phyloP scores from a whole-genome alignment of 2,888 invertebrate genomes.

The Drosophila yooni region DNA sequence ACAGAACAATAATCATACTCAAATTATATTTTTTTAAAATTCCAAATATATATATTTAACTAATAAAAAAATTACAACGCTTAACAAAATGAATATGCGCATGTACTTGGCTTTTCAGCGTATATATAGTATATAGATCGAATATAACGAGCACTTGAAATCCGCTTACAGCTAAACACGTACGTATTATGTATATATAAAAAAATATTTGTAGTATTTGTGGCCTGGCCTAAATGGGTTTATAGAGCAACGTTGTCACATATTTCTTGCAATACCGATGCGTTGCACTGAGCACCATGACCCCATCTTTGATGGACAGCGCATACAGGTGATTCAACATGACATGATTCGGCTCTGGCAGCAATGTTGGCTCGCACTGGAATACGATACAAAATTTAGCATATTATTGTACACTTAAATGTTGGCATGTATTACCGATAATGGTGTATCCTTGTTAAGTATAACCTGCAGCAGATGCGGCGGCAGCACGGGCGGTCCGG shows the following conservation, averaged over 20 bases:
- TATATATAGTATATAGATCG: constrained; percentile 9
- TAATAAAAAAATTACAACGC: constrained; percentile 75
- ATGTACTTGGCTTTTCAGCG: constrained; percentile 5
- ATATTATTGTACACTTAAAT: neutral
- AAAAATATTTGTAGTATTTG: constrained; percentile 22
- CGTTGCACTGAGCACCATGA: constrained; percentile 99
- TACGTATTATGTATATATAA: constrained; percentile 31
- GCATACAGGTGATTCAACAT: constrained; percentile 99
- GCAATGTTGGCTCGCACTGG: constrained; percentile 98
- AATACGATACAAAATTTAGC: constrained; percentile 79
- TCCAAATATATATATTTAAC: constrained; percentile 62
- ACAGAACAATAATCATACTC: constrained; percentile 71
- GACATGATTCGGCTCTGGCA: constrained; percentile 99
- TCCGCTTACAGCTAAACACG: constrained; percentile 49
- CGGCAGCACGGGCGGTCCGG: constrained; percentile 98
- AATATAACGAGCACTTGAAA: constrained; percentile 48
- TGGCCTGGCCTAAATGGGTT: constrained; percentile 91
- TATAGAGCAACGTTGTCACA: constrained; percentile 98
- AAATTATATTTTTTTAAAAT: constrained; percentile 60
- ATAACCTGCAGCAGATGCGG: constrained; percentile 99
- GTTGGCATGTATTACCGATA: constrained; percentile 88
- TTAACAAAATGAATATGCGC: constrained; percentile 47
- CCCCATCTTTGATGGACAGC: constrained; percentile 99
- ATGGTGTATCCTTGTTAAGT: constrained; percentile 98
- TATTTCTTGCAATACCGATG: constrained; percentile 99